Conservation (phyloP, 2,797 vertebrate species). For the Sebastes reedi region DNA sequence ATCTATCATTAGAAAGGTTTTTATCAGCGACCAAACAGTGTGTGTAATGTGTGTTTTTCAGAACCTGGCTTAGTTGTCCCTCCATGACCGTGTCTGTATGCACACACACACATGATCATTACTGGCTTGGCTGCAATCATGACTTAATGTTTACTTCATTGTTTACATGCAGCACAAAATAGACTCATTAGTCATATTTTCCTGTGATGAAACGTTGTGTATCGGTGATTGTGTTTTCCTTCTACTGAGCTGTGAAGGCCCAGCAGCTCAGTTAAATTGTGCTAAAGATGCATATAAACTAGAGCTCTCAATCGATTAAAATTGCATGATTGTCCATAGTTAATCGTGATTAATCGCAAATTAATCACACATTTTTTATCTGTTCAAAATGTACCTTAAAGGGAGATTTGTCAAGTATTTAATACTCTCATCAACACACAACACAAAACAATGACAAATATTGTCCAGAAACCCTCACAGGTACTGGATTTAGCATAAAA, state of each 20-base stretch:
- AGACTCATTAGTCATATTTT: conserved; percentile 13
- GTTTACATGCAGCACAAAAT: conserved; percentile 16
- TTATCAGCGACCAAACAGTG: conserved; percentile 45
- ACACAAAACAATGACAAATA: too few species aligned
- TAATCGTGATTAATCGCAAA: too few species aligned
- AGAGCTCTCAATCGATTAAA: too few species aligned
- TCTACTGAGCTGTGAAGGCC: background rate
- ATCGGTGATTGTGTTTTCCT: background rate
- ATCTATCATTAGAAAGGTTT: conserved; percentile 62
- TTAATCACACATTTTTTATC: too few species aligned
- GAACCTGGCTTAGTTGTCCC: conserved; percentile 2
- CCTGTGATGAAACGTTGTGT: background rate
- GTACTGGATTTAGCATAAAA: too few species aligned
- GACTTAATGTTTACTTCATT: conserved; percentile 21
- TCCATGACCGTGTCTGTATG: conserved; percentile 7
- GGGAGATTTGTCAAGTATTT: too few species aligned
- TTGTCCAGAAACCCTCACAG: too few species aligned
- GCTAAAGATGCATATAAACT: background rate
- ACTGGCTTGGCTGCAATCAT: conserved; percentile 15
- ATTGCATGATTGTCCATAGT: too few species aligned
- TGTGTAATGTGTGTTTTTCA: conserved; percentile 49
- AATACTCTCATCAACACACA: too few species aligned
- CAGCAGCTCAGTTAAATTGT: background rate
- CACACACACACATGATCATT: conserved; percentile 4
- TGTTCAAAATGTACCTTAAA: too few species aligned